Conservation (phyloP, 2,888 invertebrate genomes). For the Tenthredo livida region DNA sequence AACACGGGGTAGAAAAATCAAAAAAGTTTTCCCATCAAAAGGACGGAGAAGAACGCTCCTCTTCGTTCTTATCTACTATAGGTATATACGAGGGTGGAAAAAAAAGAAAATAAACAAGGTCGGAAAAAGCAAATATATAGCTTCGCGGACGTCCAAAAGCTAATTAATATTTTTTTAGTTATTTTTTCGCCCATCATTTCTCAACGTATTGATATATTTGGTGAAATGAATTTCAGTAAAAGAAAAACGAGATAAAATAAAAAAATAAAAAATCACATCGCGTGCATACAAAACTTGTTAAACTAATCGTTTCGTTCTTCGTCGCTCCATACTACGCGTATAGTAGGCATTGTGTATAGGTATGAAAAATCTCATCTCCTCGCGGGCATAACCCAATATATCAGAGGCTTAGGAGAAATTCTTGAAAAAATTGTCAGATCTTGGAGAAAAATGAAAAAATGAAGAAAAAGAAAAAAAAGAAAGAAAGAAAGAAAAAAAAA, state of each 20-base stretch:
- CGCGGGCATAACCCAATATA: neutral
- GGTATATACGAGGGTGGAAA: neutral
- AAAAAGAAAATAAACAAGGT: neutral
- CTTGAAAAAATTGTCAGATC: neutral
- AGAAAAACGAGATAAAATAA: no score
- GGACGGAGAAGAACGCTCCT: neutral
- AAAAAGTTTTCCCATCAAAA: slow-evolving; percentile 46
- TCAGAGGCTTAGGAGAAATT: neutral
- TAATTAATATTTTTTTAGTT: neutral
- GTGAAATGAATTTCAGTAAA: neutral
- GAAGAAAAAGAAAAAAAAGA: neutral
- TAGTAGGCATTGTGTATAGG: neutral
- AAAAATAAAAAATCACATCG: no score
- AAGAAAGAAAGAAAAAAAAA: no score
- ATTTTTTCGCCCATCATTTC: neutral
- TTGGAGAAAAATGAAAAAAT: neutral
- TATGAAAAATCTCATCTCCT: slow-evolving; percentile 3
- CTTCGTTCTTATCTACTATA: neutral
- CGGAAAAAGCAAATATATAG: neutral
- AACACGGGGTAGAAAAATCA: slow-evolving; percentile 21
- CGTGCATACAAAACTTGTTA: neutral
- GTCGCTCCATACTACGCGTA: neutral
- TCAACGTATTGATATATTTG: no score
- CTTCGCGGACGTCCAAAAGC: neutral
- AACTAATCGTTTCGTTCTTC: neutral